A percentile compares a stretch with the other conserved stretches of the same genome.
Evolutionary conservation across 2,113 vertebrate genomes (phyloP).

Genomic region (Eleginops maclovinus): DNA sequence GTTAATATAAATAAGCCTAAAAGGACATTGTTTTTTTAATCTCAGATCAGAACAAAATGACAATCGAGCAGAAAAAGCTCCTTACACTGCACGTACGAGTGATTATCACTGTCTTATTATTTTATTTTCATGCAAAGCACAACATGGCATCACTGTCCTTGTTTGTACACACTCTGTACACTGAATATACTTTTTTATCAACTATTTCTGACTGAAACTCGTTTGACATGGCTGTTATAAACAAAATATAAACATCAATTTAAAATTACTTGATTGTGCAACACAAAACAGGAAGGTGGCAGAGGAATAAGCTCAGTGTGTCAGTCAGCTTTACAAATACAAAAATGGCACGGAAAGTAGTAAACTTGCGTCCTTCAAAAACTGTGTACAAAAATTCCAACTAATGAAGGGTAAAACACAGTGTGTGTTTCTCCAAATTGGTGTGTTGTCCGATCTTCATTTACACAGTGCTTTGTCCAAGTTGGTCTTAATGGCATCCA

Average conservation of each 20-base stretch:
- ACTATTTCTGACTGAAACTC: too few relatives aligned
- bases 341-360: constrained; percentile 31
- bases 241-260: constrained; percentile 2
- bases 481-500: constrained; percentile 93
- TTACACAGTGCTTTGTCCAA: constrained; percentile 91
- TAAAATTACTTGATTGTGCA: constrained; percentile 31
- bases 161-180: background rate
- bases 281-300: constrained; percentile 20
- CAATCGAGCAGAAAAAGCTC: background rate
- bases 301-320: background rate
- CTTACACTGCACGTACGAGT: background rate
- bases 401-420: constrained; percentile 54
- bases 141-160: background rate
- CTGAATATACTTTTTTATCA: too few relatives aligned
- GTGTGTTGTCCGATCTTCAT: constrained; percentile 65
- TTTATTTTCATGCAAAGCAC: constrained; percentile 3
- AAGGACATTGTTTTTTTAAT: background rate
- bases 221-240: background rate
- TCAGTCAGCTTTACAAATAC: constrained; percentile 27
- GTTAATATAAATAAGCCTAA: background rate
- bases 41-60: background rate
- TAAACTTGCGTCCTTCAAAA: constrained; percentile 40
- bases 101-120: background rate
- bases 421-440: background rate
- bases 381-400: constrained; percentile 35